Conservation (phyloP, 2,888 invertebrate species). For the Sphinx pinastri region DNA sequence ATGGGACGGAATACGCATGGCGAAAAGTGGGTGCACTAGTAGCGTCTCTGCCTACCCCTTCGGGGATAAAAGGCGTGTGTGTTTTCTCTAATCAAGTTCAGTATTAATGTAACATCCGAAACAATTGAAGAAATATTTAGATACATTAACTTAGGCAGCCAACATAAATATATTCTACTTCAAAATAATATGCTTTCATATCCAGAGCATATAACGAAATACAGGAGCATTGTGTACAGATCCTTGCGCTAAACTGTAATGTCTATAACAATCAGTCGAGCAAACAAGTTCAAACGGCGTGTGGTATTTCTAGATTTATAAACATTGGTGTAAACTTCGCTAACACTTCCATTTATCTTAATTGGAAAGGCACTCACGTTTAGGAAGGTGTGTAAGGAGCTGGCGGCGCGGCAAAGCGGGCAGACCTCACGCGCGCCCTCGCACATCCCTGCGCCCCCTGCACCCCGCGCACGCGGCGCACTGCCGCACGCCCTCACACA, state of each 20-base stretch:
- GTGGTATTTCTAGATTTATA: conserved; percentile 23
- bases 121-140: not conserved
- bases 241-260: conserved; percentile 5
- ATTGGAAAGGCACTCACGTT: conserved; percentile 29
- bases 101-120: no score
- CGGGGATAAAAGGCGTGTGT: no score
- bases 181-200: not conserved
- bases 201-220: not conserved
- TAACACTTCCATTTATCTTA: conserved; percentile 27
- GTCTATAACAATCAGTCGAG: conserved; percentile 20
- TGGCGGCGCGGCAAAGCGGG: conserved; percentile 53
- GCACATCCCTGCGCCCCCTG: conserved; percentile 28
- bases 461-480: not conserved
- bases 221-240: not conserved
- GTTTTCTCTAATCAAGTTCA: no score
- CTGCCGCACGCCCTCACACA: conserved; percentile 58
- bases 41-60: no score
- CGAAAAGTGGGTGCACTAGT: no score
- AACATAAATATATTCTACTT: not conserved
- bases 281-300: conserved; percentile 20
- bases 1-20: no score
- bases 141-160: not conserved
- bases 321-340: conserved; percentile 22
- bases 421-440: conserved; percentile 70
- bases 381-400: conserved; percentile 46